Base-by-base conservation (phyloP, 2,797 vertebrate species). In the Onychomys arenicola region DNA sequence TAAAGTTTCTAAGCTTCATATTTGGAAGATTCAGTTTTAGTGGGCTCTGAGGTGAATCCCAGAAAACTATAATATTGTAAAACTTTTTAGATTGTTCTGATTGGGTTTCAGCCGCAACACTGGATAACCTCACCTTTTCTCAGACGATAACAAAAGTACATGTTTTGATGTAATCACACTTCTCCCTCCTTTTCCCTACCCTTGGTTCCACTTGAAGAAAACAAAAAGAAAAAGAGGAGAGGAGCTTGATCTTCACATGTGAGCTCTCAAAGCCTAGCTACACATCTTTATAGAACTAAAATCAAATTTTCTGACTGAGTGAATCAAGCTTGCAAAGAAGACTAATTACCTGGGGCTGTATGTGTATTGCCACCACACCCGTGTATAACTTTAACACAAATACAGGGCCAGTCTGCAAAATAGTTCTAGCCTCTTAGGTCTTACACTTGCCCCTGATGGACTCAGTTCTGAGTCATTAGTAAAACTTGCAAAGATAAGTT, bases 241-340 rank as follows among this genome's bases (percentile, higher is more conserved):
- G 37, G 69, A 63, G 92, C 87, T 65, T 55, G 49, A 27, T 23
- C 19, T 76, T 86, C 65, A 34, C 0, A 0, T 32, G 27, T n/a
- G 67, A 89, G 19, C 46, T 94, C 75, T 57, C 21, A 89, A 93
- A 75, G 73, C 43, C 37, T 57, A 49, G 25, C 3, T 19, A 65
- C 88, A 65, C 49, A 46, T 46, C 88, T 88, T 89, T 76, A 43
- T 57, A 61, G 32, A 94, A 92, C 81, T 59, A 34, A 86, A 85
- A 91, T 81, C 19, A 90, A 84, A 84, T 49, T 78, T 93, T 89
- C 76, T 82, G 57, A 55, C 32, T 43, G 57, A 57, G n/a, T 34
- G n/a, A 95, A 46, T 19, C 12, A 91, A 34, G n/a, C 32, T 52
- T 52, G 52, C 32, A 40, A 85, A 55, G 81, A 77, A 78, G 71